Conservation (phyloP, 2,113 vertebrate genomes). For the Peromyscus californicus region DNA sequence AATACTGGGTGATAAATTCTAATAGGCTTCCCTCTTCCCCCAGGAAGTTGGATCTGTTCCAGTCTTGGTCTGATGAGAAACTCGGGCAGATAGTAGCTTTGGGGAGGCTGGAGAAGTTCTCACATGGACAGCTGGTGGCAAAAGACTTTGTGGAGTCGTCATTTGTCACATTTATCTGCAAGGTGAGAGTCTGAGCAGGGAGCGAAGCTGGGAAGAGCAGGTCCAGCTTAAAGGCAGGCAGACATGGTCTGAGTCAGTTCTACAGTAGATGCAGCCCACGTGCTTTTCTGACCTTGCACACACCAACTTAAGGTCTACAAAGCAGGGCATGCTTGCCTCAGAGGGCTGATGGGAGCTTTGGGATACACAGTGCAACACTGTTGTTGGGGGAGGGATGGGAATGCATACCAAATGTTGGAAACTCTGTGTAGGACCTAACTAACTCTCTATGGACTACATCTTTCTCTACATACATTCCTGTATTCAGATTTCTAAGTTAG, state of each 20-base stretch:
- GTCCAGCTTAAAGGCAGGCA: background rate
- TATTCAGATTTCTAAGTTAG: background rate
- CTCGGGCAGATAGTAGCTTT: constrained; percentile 83
- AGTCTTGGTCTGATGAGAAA: constrained; percentile 74
- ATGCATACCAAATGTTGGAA: background rate
- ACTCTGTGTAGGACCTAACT: background rate
- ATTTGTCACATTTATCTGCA: constrained; percentile 81
- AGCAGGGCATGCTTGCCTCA: background rate
- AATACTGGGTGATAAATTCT: background rate
- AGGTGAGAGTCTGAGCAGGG: constrained; percentile 78
- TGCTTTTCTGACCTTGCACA: background rate
- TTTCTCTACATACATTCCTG: background rate
- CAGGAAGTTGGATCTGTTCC: constrained; percentile 84
- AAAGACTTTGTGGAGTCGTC: constrained; percentile 79
- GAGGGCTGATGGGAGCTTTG: background rate
- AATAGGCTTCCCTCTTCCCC: constrained; percentile 55
- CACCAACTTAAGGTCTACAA: background rate
- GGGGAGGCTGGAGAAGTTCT: constrained; percentile 84
- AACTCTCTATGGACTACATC: background rate
- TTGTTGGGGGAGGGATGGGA: background rate
- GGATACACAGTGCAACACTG: background rate
- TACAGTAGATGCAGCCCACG: rapidly evolving
- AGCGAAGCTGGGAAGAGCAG: background rate
- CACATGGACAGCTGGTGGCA: constrained; percentile 82
- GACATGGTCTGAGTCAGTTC: background rate